Evolutionary conservation across 2,797 vertebrate genomes (phyloP), one percentile per base, ranked within the genome.

Genomic region (Eulemur coronatus): DNA sequence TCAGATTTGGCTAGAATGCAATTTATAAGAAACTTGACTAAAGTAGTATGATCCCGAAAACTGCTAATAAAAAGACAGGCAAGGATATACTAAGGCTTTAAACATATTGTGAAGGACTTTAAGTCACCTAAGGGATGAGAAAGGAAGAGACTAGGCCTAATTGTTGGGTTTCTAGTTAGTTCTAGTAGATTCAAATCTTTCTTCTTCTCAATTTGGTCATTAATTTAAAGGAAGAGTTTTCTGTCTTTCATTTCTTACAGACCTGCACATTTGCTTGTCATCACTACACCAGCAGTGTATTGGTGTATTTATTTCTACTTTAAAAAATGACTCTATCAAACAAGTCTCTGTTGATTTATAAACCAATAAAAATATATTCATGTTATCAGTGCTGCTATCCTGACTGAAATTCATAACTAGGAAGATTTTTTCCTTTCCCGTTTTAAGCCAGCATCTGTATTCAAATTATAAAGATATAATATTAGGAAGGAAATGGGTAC

Each of bases 291-390:
- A 50, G 26, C 30, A 73, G 43, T 75, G 84, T 89, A 89, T 30
- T 81, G 26, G 33, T 35, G 52, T 33, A 59, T 61, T 84, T 73
- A 59, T 73, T 90, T 92, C 43, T 76, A 72, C 10, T 92, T 95
- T 78, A 86, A 82, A 87, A 87, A 94, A 88, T 72, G 43, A 52
- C 22, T 94, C 78, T 86, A 75, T 84, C 65, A 94, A 87, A 67
- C 26, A 84, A 61, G 41, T 82, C 73, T 43, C 67, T 50, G n/a
- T 65, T 92, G 46, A 96, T 81, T 91, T 93, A 95, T 43, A 81
- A 96, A 80, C 46, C 26, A 87, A 61, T 86, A 69, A 84, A 87
- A 92, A 82, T 57, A 92, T 75, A 48, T 67, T 82, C 89, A 52
- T 59, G 65, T 55, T 89, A 89, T 73, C 55, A 86, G 33, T 84